A percentile compares a stretch with the other conserved stretches of the same genome.
These are phyloP conservation scores for Polyploca ridens DNA, from an alignment of 2,888 invertebrate species.

Conservation along the genomic window DNA sequence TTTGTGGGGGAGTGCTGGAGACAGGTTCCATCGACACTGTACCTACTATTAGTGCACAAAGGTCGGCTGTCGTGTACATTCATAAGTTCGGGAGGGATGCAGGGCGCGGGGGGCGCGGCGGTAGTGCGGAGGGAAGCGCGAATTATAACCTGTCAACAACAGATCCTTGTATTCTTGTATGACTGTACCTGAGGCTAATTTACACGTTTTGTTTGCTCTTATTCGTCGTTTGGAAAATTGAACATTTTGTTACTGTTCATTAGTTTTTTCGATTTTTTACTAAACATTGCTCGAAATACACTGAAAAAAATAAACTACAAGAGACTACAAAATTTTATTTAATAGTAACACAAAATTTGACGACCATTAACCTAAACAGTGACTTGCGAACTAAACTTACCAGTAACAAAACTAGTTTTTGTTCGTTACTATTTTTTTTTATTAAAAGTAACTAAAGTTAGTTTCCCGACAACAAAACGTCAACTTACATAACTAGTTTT, in stretches of 20 bases:
- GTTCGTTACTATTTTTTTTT: too few species aligned
- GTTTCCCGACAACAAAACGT: too few species aligned
- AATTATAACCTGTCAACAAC: conserved; percentile 76
- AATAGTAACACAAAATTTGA: too few species aligned
- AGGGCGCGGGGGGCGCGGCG: conserved; percentile 19
- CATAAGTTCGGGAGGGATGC: not conserved
- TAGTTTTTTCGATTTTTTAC: too few species aligned
- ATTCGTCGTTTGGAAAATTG: not conserved
- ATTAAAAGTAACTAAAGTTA: too few species aligned
- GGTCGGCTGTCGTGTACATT: conserved; percentile 68
- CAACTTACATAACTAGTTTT: too few species aligned
- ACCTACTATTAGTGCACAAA: conserved; percentile 76
- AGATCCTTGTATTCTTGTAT: conserved; percentile 48
- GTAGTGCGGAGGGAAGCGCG: conserved; percentile 55
- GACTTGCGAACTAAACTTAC: too few species aligned
- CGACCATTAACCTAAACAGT: too few species aligned
- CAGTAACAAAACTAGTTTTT: too few species aligned
- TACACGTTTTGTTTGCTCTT: conserved; percentile 32
- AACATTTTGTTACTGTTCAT: not conserved
- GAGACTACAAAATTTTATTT: too few species aligned
- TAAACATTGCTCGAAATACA: too few species aligned
- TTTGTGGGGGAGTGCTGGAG: conserved; percentile 56
- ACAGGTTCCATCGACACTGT: conserved; percentile 61
- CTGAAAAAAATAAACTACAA: too few species aligned
- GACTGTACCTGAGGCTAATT: conserved; percentile 57